Evolutionary conservation across 2,888 invertebrate genomes (phyloP).

Genomic region (Pristionchus fissidentatus): DNA sequence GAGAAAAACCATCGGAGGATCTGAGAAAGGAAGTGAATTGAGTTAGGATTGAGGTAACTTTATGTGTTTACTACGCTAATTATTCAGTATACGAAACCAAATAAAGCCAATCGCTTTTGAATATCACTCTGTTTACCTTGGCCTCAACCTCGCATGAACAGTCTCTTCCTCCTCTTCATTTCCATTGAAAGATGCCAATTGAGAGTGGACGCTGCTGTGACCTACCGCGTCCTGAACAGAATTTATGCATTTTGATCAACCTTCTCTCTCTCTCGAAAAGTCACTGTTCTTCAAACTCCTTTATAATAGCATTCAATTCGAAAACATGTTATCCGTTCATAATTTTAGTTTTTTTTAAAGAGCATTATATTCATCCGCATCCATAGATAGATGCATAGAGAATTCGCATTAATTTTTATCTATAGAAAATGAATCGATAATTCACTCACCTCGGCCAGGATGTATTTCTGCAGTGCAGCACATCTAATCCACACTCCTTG

Average conservation of each 20-base stretch:
- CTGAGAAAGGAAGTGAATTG: neutral
- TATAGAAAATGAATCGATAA: neutral
- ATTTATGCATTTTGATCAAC: neutral
- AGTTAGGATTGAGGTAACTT: neutral
- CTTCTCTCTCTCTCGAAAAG: no score
- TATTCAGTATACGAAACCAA: neutral
- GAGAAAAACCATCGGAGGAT: conserved; percentile 51
- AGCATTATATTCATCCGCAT: no score
- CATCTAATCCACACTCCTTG: conserved; percentile 68
- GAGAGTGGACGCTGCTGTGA: conserved; percentile 54
- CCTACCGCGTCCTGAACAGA: conserved; percentile 51
- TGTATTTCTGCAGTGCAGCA: conserved; percentile 58
- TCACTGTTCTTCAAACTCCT: neutral
- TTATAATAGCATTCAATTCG: neutral
- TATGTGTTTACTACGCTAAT: neutral
- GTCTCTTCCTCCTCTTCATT: conserved; percentile 61
- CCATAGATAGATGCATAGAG: neutral
- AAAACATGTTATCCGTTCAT: neutral
- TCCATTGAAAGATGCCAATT: conserved; percentile 62
- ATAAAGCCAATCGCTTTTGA: neutral
- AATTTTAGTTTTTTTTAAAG: neutral
- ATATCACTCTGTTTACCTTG: neutral
- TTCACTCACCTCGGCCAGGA: conserved; percentile 58
- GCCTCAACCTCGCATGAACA: conserved; percentile 1
- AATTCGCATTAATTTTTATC: neutral